Base-by-base conservation (phyloP, 2,888 invertebrate species). In the Heliconius sara region DNA sequence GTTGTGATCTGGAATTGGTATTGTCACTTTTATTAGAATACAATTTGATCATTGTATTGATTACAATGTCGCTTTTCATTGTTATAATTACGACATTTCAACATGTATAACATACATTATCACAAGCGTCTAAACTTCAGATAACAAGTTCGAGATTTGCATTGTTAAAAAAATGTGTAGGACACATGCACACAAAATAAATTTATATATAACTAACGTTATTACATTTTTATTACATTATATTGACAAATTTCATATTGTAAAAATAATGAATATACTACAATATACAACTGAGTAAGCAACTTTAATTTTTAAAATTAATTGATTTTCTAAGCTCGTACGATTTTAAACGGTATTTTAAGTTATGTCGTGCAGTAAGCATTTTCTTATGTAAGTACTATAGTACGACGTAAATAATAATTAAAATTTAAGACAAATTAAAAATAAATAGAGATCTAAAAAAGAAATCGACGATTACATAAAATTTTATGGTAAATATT, bases 31-130 rank as follows among this genome's bases (percentile, higher is more conserved):
- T 70, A 25, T 68, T 68, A 10, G 13, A 68, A 39, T n/a, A 68
- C 68, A 68, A 68, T 25, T n/a, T 39, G 68, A 68, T n/a, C 10
- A 68, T 68, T 39, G 39, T 39, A 39, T n/a, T 39, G 67, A n/a
- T 39, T 25, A 39, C 68, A 43, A 68, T 39, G 43, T 22, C n/a
- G 39, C 43, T 6, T 25, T 70, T 43, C 43, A 70, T 70, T 70
- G 70, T 70, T 70, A 6, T 47, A 70, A 70, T 70, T 47, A 70
- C 25, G 70, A 43, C 19, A 43, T 43, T 0, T 70, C 25, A 19
- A 70, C 43, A 19, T 12, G 16, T 70, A 70, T 47, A 70, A 70
- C 6, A 47, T n/a, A 22, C 2, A 22, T 13, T 16, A 25, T 25
- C 1, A 60, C 4, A 60, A 60, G n/a, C n/a, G n/a, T 1, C n/a